These are phyloP conservation scores for Gallinago jamesoni DNA, from an alignment of 2,113 vertebrate genomes.

Conservation along the genomic window DNA sequence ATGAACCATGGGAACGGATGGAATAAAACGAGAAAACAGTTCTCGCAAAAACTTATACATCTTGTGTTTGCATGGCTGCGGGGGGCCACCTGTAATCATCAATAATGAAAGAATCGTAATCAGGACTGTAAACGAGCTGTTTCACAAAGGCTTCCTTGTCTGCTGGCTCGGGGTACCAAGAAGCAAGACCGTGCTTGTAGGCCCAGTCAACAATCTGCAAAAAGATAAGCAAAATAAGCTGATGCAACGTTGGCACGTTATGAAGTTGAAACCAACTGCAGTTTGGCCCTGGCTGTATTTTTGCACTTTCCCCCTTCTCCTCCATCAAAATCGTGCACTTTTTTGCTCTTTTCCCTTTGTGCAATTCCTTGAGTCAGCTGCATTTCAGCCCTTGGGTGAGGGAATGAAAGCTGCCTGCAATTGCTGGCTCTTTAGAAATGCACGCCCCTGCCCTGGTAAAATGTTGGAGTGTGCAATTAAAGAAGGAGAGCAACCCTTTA, in stretches of 20 bases:
- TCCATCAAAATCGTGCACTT: not conserved
- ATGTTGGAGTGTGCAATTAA: not conserved
- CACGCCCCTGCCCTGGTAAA: not conserved
- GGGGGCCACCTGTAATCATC: constrained; percentile 91
- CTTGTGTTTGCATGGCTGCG: constrained; percentile 86
- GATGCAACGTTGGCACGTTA: not conserved
- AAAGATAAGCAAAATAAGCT: constrained; percentile 9
- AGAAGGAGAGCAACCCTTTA: not conserved
- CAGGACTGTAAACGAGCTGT: constrained; percentile 87
- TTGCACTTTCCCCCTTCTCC: not conserved
- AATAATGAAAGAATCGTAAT: constrained; percentile 90
- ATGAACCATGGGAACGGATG: not conserved
- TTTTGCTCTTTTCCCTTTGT: not conserved
- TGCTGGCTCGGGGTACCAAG: constrained; percentile 90
- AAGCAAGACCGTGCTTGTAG: constrained; percentile 88
- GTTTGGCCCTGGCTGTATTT: not conserved
- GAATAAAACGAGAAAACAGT: not conserved
- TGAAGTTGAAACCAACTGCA: not conserved
- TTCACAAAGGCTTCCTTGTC: constrained; percentile 94
- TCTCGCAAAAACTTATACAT: constrained; percentile 74
- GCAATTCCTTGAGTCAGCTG: not conserved
- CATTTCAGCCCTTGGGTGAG: not conserved
- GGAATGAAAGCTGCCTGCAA: not conserved
- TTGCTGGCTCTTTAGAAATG: not conserved
- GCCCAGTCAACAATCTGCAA: constrained; percentile 88